Conservation (phyloP, 2,797 vertebrate genomes). For the Odontamblyopus rebecca region DNA sequence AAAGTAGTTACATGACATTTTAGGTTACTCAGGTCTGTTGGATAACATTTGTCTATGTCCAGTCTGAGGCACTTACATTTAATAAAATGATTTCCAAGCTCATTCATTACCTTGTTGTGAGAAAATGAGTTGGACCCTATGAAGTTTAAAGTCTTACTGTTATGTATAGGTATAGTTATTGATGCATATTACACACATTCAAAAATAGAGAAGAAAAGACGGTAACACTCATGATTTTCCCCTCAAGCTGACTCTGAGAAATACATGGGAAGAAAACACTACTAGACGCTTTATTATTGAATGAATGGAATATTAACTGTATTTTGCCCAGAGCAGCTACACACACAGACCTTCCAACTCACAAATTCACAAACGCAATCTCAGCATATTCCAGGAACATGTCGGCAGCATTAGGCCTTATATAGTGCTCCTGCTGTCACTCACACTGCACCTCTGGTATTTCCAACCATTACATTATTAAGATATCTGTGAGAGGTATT, state of each 20-base stretch:
- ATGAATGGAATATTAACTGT: conserved; percentile 26
- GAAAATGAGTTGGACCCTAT: no score
- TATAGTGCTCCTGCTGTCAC: conserved; percentile 28
- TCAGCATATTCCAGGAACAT: conserved; percentile 16
- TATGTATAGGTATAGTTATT: no score
- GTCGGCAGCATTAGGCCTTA: conserved; percentile 18
- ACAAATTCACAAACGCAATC: neutral
- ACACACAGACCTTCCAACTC: conserved; percentile 3
- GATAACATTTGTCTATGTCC: neutral
- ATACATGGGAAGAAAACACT: conserved; percentile 10
- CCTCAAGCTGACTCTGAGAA: conserved; percentile 1
- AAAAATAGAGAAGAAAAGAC: no score
- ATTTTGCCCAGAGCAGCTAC: conserved; percentile 24
- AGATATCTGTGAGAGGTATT: neutral
- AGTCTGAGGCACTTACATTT: neutral
- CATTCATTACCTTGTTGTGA: no score
- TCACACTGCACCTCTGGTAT: conserved; percentile 16
- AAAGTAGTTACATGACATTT: neutral
- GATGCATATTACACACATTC: no score
- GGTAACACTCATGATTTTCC: neutral
- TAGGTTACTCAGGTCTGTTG: neutral
- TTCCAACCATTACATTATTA: conserved; percentile 10
- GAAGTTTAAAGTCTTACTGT: no score
- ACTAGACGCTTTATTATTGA: conserved; percentile 26
- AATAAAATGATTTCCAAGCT: no score